Evolutionary conservation across 2,113 vertebrate species (phyloP).

Genomic region (Corynorhinus townsendii): DNA sequence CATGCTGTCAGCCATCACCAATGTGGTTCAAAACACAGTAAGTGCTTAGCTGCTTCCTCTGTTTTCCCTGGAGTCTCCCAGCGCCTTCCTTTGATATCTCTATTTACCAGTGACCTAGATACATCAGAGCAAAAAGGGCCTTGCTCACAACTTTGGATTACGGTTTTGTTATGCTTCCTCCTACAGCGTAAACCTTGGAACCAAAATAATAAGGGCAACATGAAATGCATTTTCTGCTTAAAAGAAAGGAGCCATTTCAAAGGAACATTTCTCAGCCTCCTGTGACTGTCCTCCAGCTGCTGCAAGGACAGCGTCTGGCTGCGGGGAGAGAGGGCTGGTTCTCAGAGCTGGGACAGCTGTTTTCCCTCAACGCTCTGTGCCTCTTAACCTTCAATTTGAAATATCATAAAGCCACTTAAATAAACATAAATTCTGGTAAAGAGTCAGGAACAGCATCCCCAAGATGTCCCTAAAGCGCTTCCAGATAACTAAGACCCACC

Average conservation of each 20-base stretch:
- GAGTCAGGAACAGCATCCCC: background rate
- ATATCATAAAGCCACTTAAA: background rate
- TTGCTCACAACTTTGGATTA: conserved; percentile 29
- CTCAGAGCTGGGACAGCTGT: background rate
- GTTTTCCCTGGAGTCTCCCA: background rate
- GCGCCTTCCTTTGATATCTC: background rate
- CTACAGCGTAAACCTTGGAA: conserved; percentile 40
- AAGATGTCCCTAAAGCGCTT: background rate
- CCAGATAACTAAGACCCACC: background rate
- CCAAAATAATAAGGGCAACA: conserved; percentile 42
- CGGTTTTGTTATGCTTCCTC: conserved; percentile 27
- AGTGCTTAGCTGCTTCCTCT: conserved; percentile 67
- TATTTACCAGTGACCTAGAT: conserved; percentile 50
- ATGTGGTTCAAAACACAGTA: conserved; percentile 93
- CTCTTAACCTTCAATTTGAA: background rate
- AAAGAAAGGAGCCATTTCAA: conserved; percentile 29
- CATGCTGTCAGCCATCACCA: conserved; percentile 91
- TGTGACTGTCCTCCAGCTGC: background rate
- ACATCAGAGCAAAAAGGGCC: conserved; percentile 8
- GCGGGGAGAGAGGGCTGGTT: background rate
- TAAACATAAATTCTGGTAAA: background rate
- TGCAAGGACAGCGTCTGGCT: background rate
- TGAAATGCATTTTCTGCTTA: background rate
- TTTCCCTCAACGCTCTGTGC: background rate
- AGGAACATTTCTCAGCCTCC: conserved; percentile 7